Evolutionary conservation across 2,797 vertebrate genomes (phyloP), one percentile per base, ranked within the genome.

Genomic region (Propithecus perrieri): DNA sequence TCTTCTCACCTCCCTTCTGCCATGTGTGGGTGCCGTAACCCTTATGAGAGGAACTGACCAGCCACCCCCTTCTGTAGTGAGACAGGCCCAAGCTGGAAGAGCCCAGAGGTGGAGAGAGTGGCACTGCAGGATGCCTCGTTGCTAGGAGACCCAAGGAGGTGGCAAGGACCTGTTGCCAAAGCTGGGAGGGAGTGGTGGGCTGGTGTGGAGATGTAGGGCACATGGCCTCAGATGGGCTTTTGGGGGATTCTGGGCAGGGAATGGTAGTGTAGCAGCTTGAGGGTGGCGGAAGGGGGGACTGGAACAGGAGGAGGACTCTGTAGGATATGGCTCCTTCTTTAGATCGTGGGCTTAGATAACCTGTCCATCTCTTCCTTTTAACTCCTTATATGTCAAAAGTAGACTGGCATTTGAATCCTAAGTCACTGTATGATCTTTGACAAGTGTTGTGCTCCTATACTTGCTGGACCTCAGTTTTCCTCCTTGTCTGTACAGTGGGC

Each of bases 121-220:
- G 85, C 1, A 0, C 89, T 89, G 78, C 11, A 65, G 87, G 88
- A 43, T 81, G 13, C 79, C 92, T 71, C 0, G 13, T 96, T 95
- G 95, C 96, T 97, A 95, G 94, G 90, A 96, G 67, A 96, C 93
- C 72, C 0, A 1, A 85, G 91, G 94, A 95, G 89, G 69, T 83
- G 75, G 74, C 74, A 91, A 80, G 89, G 74, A 69, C 81, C 88
- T 1, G 2, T 80, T 89, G 61, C 87, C 63, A 80, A 72, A 93
- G 59, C 89, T 79, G 80, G 71, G 89, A 84, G 95, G 85, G 57
- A 71, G 33, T 65, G 95, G 50, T 38, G 50, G 61, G n/a, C 80
- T 96, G 78, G 35, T 69, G 80, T 90, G 90, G 80, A 53, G 95
- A 90, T 41, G 72, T 38, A 90, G 93, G 79, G 50, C 89, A 55